phyloP scores from a whole-genome alignment of 2,888 invertebrate genomes.

The Melipona bicolor region DNA sequence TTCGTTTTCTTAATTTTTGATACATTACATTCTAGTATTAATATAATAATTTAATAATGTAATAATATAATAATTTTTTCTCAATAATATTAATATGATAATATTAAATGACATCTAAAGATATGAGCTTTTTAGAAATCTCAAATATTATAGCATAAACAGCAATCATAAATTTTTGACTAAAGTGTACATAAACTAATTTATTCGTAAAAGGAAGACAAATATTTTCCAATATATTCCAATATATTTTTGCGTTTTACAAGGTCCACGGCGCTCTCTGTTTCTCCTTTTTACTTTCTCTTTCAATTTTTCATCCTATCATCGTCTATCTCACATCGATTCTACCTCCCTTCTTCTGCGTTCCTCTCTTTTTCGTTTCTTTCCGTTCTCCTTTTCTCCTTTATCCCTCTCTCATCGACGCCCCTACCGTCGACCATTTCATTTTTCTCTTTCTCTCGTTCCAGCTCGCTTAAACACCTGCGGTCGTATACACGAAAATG shows the following conservation, averaged over 20 bases:
- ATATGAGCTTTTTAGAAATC: not conserved
- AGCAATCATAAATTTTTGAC: not conserved
- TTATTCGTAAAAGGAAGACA: too few relatives aligned
- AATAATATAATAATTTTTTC: not conserved
- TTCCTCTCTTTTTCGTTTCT: constrained; percentile 14
- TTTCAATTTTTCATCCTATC: constrained; percentile 51
- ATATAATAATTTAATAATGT: not conserved
- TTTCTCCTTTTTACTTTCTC: constrained; percentile 55
- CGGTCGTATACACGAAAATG: constrained; percentile 62
- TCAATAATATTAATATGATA: not conserved
- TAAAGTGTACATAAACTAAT: not conserved
- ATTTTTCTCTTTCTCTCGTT: too few relatives aligned
- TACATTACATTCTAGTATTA: not conserved
- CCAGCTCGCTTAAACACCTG: not conserved
- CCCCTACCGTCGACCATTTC: not conserved
- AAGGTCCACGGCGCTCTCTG: not conserved
- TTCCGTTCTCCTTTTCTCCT: constrained; percentile 16
- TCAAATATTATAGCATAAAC: not conserved
- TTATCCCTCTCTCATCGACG: not conserved
- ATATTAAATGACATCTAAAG: not conserved
- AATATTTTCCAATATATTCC: too few relatives aligned
- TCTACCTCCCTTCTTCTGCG: not conserved
- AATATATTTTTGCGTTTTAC: not conserved
- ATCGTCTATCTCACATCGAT: constrained; percentile 26
- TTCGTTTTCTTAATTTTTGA: not conserved